phyloP scores from a whole-genome alignment of 2,113 vertebrate species.

The Solenodon paradoxus region DNA sequence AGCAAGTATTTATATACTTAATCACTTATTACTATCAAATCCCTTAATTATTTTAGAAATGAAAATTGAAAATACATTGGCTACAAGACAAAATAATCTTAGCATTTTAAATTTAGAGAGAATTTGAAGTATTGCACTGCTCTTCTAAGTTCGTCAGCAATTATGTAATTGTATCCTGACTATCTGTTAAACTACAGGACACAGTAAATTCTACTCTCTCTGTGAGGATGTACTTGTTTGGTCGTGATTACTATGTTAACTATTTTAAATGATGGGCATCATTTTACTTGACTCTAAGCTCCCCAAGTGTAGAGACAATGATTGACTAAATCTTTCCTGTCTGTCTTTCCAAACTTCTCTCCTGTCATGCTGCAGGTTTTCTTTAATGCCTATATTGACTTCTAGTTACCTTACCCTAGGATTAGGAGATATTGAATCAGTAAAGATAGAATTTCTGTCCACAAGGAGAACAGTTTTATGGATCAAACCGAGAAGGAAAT shows the following conservation, averaged over 20 bases:
- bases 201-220: not conserved
- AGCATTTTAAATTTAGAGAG: not conserved
- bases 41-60: conserved; percentile 35
- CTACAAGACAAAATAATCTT: not conserved
- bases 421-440: not conserved
- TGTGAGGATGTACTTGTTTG: not conserved
- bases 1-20: conserved; percentile 9
- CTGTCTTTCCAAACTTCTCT: not conserved
- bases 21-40: not conserved
- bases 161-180: not conserved
- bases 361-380: not conserved
- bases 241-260: not conserved
- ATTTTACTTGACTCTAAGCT: not conserved
- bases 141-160: not conserved
- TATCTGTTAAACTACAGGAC: not conserved
- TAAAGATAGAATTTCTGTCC: not conserved
- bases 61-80: not conserved
- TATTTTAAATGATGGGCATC: not conserved
- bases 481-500: not conserved
- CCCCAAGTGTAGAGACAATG: not conserved
- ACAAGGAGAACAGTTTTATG: not conserved
- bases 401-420: not conserved
- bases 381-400: not conserved
- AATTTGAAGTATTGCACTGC: not conserved
- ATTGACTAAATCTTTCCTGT: not conserved